Base-by-base conservation (phyloP, 2,797 vertebrate species). In the Ctenosaura bakeri region DNA sequence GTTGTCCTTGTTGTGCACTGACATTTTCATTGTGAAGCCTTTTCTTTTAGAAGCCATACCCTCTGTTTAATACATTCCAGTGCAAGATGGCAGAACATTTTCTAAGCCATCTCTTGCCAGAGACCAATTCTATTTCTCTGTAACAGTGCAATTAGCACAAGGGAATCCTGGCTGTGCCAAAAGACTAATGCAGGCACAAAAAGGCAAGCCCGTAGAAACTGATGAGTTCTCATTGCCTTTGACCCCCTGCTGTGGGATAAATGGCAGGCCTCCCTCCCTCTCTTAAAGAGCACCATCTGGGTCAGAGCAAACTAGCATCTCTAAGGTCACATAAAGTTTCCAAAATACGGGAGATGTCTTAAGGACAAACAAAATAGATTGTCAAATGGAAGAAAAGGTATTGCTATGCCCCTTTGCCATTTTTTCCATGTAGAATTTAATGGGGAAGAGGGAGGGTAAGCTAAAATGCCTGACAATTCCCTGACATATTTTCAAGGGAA, bases 81-180 rank as follows among this genome's bases (percentile, higher is more conserved):
- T 89, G 92, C 50, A 94, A 94, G 93, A 95, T 95, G 93, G 93
- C 92, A 93, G 83, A 93, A 92, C 94, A 94, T 96, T 96, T 95
- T 90, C 80, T 81, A 38, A 94, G 83, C 93, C 95, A 93, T 93
- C 94, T 96, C 91, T 95, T 96, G 95, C 95, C 95, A 96, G 95
- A 94, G 89, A 88, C 82, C 84, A 93, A 94, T 94, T 93, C 95
- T 92, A 90, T 91, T 95, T 88, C 93, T 94, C 95, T 95, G 92
- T 94, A 95, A 89, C 88, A 92, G 87, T 93, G 94, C 94, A 95
- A 95, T 96, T 96, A 96, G 94, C 93, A 94, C 93, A 94, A 94
- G 95, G 95, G 95, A 95, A 96, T 94, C 94, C 96, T 96, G 93
- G 95, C 90, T 95, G 95, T 96, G 96, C 96, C 96, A 97, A 96